A percentile compares a stretch with the other conserved stretches of the same genome.
Evolutionary conservation across 2,888 invertebrate genomes (phyloP).

Genomic region (Unio pictorum): DNA sequence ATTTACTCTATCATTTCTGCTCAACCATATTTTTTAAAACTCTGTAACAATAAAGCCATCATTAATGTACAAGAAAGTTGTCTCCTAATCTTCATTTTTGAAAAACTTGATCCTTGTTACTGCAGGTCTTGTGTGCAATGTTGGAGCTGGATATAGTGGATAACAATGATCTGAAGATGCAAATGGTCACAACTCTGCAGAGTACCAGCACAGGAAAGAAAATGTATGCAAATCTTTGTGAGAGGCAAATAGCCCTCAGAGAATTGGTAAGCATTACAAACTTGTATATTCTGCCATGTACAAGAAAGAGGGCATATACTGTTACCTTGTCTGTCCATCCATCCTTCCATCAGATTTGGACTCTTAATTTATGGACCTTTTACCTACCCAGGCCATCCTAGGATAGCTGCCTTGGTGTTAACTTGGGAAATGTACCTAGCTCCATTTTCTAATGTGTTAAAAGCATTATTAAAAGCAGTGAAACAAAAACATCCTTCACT

Average conservation of each 20-base stretch:
- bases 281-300: neutral
- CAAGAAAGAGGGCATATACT: neutral
- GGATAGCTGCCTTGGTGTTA: too few relatives aligned
- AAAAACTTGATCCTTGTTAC: neutral
- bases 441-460: too few relatives aligned
- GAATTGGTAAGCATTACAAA: conserved; percentile 77
- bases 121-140: conserved; percentile 81
- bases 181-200: conserved; percentile 83
- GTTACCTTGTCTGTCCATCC: neutral
- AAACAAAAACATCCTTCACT: too few relatives aligned
- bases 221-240: conserved; percentile 81
- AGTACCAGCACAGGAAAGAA: conserved; percentile 80
- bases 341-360: neutral
- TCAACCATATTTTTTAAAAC: too few relatives aligned
- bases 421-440: too few relatives aligned
- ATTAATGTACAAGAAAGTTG: neutral
- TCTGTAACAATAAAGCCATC: too few relatives aligned
- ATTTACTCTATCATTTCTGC: too few relatives aligned
- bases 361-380: neutral
- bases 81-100: neutral
- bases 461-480: too few relatives aligned
- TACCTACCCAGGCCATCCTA: too few relatives aligned
- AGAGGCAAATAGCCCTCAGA: conserved; percentile 81
- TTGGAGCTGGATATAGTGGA: conserved; percentile 82
- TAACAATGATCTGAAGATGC: conserved; percentile 75